Evolutionary conservation across 2,888 invertebrate genomes (phyloP), one percentile per base, ranked within the genome.

Genomic region (Drosophila stalkeri): DNA sequence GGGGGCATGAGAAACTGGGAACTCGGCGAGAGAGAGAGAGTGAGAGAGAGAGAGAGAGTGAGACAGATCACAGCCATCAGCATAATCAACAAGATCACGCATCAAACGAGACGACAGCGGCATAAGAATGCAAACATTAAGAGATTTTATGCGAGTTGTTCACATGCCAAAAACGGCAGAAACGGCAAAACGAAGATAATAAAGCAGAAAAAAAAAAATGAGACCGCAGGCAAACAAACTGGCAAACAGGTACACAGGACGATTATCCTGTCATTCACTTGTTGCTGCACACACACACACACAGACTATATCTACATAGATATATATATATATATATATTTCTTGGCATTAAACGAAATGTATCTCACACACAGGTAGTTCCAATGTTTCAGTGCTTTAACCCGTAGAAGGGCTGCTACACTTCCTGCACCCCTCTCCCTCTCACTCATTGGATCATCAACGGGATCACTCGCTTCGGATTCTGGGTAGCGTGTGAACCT

Each of bases 51-150:
- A 77, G 12, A 64, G 64, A 60, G 59, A 67, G 60, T 61, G 41
- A 64, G 64, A 63, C 65, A 67, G 69, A 77, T 64, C 69, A 70
- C 63, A 65, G 66, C 68, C 77, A 82, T 87, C 84, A 86, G 75
- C 85, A 87, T 89, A 87, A 87, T 89, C 86, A 87, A 88, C 85
- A 87, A 86, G 86, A 89, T 89, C 87, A 87, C 89, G 87, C 89
- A 87, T 87, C 85, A 87, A 89, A 87, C 83, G 86, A 81, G 83
- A 85, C 85, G 87, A 86, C 82, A 85, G 85, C 82, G 80, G 85
- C 89, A 87, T 86, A 86, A 87, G 83, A 87, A 87, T 86, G 86
- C 89, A 82, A 89, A 84, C 89, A 89, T 87, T 87, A 85, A 87
- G 86, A 86, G 88, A 83, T 86, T 82, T 89, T 80, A 85, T 89